Percentiles rank a stretch among this genome's conserved stretches.
These are phyloP conservation scores for Rhyacophila brunnea DNA, from an alignment of 1,140 invertebrate species.

Conservation along the genomic window DNA sequence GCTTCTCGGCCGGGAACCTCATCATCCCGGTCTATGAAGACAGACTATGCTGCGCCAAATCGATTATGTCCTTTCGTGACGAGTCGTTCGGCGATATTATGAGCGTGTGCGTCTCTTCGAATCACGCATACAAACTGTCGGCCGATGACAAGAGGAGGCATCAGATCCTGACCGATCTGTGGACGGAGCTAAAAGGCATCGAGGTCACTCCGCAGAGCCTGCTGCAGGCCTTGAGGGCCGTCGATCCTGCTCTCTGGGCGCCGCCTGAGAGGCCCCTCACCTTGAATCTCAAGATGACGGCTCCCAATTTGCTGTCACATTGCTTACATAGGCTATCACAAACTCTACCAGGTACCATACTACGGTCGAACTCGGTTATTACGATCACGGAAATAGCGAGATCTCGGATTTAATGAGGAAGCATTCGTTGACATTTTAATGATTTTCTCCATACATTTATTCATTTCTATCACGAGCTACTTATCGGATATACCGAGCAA, in stretches of 20 bases:
- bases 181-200: conserved; percentile 60
- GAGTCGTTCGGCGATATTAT: conserved; percentile 29
- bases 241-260: conserved; percentile 63
- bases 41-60: conserved; percentile 21
- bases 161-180: conserved; percentile 59
- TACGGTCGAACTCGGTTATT: too few relatives aligned
- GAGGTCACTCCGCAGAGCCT: conserved; percentile 59
- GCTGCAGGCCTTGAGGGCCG: conserved; percentile 56
- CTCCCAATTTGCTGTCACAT: conserved; percentile 39
- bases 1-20: conserved; percentile 39
- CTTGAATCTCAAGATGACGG: conserved; percentile 62
- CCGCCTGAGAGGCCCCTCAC: conserved; percentile 63
- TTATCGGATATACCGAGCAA: too few relatives aligned
- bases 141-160: conserved; percentile 60
- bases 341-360: conserved; percentile 28
- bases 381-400: too few relatives aligned
- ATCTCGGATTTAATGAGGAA: too few relatives aligned
- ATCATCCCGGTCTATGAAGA: conserved; percentile 16
- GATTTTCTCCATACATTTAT: too few relatives aligned
- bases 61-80: conserved; percentile 29
- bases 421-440: too few relatives aligned
- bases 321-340: conserved; percentile 31
- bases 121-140: conserved; percentile 45
- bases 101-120: conserved; percentile 38
- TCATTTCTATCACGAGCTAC: too few relatives aligned